A percentile compares a stretch with the other conserved stretches of the same genome.
Conservation (phyloP, 2,888 invertebrate species). For the Strigamia transsilvanica region DNA sequence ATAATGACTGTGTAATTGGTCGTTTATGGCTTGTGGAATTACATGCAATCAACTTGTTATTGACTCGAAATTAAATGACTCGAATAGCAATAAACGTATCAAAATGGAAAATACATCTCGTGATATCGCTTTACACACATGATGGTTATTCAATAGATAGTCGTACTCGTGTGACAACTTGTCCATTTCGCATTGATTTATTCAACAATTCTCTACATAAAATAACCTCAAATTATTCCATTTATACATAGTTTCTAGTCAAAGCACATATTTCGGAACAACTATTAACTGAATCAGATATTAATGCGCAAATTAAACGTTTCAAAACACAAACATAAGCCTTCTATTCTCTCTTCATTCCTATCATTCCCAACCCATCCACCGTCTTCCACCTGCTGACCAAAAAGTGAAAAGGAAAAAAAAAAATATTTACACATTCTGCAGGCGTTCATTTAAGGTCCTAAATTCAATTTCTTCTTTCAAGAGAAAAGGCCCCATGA, state of each 20-base stretch:
- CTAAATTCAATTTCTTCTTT: constrained; percentile 43
- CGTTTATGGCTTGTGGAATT: constrained; percentile 49
- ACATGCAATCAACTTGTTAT: constrained; percentile 49
- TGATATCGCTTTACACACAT: constrained; percentile 23
- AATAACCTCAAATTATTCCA: background rate
- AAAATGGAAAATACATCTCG: constrained; percentile 43
- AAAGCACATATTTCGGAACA: background rate
- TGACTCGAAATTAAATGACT: constrained; percentile 48
- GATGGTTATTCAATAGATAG: constrained; percentile 39
- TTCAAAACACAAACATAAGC: background rate
- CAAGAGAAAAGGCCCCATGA: constrained; percentile 32
- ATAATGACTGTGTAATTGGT: constrained; percentile 49
- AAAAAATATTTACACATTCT: constrained; percentile 19
- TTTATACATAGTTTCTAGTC: background rate
- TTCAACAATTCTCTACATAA: background rate
- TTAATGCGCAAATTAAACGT: background rate
- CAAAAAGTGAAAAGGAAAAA: constrained; percentile 3
- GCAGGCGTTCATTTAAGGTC: constrained; percentile 36
- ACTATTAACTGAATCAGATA: background rate
- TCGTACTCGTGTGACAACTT: background rate
- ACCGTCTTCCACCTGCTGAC: background rate
- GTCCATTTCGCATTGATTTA: background rate
- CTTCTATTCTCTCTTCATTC: background rate
- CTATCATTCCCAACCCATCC: background rate
- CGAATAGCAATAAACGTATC: constrained; percentile 43